These are phyloP conservation scores for Cybosia mesomella DNA, from an alignment of 2,888 invertebrate species.

Conservation along the genomic window DNA sequence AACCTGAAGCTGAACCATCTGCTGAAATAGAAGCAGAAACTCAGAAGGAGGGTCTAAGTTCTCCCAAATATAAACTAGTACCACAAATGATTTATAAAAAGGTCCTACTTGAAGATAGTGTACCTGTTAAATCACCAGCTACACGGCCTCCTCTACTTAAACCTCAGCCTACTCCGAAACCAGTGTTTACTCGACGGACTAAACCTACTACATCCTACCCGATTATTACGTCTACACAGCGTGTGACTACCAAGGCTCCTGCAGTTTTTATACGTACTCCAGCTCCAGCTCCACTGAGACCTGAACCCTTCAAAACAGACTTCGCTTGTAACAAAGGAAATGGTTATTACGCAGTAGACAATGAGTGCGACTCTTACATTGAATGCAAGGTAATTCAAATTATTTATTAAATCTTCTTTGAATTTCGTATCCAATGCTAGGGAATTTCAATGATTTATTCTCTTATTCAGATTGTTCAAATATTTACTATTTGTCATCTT, in stretches of 20 bases:
- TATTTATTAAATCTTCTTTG: not conserved
- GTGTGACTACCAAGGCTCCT: conserved; percentile 5
- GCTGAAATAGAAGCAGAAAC: not conserved
- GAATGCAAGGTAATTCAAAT: conserved; percentile 68
- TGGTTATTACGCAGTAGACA: conserved; percentile 76
- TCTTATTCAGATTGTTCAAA: not conserved
- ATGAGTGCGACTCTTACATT: conserved; percentile 90
- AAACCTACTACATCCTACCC: not conserved
- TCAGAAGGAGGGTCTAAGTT: not conserved
- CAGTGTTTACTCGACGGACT: not conserved
- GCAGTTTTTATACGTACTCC: not conserved
- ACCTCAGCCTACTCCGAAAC: not conserved
- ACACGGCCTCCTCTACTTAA: not conserved
- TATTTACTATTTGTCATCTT: not conserved
- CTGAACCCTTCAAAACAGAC: conserved; percentile 21
- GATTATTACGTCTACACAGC: not conserved
- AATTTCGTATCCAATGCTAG: not conserved
- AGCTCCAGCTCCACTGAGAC: not conserved
- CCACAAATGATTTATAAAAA: not conserved
- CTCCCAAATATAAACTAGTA: not conserved
- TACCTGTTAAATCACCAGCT: not conserved
- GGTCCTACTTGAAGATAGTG: not conserved
- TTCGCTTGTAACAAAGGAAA: conserved; percentile 47
- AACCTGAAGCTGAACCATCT: not conserved
- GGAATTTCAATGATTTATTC: not conserved